Evolutionary conservation across 2,113 vertebrate species (phyloP).

Genomic region (Agapornis roseicollis): DNA sequence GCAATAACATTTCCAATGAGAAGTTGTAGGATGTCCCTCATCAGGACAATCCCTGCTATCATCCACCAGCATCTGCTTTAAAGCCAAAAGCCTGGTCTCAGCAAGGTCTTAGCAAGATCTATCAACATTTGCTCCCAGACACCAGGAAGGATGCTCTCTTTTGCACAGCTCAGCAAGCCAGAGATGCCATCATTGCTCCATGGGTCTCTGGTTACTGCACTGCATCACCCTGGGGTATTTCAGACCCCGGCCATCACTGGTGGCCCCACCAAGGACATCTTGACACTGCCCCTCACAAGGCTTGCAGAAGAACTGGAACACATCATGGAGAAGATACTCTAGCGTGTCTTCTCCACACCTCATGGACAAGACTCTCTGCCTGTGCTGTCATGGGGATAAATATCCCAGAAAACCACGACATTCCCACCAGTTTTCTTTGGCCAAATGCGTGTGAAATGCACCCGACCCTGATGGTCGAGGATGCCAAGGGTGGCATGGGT

Average conservation of each 20-base stretch:
- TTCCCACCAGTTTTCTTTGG: neutral
- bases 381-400: neutral
- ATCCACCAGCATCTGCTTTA: neutral
- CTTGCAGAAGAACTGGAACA: neutral
- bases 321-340: neutral
- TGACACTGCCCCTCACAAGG: neutral
- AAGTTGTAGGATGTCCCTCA: neutral
- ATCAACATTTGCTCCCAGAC: neutral
- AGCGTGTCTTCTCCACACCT: neutral
- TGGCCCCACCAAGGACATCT: neutral
- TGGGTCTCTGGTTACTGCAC: neutral
- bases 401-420: neutral
- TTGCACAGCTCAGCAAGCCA: accelerated
- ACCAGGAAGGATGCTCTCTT: neutral
- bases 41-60: neutral
- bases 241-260: neutral
- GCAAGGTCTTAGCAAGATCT: neutral
- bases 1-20: neutral
- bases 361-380: neutral
- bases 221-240: neutral
- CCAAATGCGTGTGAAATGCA: neutral
- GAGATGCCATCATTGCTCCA: neutral
- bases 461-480: neutral
- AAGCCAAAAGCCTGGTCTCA: neutral
- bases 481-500: neutral